A percentile compares a stretch with the other conserved stretches of the same genome.
Conservation (phyloP, 2,797 vertebrate genomes). For the Sparidentex hasta region DNA sequence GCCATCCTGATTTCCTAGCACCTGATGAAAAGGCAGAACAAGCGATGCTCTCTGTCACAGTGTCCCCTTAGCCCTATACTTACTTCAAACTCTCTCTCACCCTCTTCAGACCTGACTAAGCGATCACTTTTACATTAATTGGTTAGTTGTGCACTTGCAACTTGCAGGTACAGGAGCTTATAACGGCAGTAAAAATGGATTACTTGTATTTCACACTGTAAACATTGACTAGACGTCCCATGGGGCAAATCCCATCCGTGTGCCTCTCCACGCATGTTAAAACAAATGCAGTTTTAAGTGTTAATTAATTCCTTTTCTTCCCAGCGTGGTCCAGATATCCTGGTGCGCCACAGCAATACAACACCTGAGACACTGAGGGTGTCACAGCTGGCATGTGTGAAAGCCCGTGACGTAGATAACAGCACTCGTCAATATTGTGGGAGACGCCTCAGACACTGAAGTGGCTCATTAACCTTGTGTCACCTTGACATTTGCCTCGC, state of each 20-base stretch:
- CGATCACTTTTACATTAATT: constrained; percentile 5
- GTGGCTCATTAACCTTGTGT: constrained; percentile 5
- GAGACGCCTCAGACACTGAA: constrained; percentile 12
- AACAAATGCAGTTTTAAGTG: constrained; percentile 27
- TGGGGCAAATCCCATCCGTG: no score
- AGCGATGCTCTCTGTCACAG: constrained; percentile 45
- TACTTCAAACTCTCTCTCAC: constrained; percentile 18
- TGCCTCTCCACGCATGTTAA: constrained; percentile 3
- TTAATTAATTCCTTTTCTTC: constrained; percentile 43
- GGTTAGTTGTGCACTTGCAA: no score
- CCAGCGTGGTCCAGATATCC: constrained; percentile 41
- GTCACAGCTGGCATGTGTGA: constrained; percentile 60
- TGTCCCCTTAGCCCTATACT: constrained; percentile 34
- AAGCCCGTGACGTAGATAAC: constrained; percentile 38
- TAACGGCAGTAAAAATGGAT: neutral
- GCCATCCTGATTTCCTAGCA: constrained; percentile 58
- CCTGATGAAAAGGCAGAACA: constrained; percentile 34
- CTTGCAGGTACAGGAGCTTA: no score
- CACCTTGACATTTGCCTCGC: constrained; percentile 28
- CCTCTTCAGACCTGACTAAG: constrained; percentile 1
- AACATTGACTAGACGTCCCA: no score
- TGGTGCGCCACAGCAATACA: constrained; percentile 29
- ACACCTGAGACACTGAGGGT: constrained; percentile 56
- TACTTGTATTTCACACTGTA: no score
- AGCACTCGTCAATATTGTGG: constrained; percentile 9